Base-by-base conservation (phyloP, 1,140 invertebrate genomes). In the Trissolcus basalis region DNA sequence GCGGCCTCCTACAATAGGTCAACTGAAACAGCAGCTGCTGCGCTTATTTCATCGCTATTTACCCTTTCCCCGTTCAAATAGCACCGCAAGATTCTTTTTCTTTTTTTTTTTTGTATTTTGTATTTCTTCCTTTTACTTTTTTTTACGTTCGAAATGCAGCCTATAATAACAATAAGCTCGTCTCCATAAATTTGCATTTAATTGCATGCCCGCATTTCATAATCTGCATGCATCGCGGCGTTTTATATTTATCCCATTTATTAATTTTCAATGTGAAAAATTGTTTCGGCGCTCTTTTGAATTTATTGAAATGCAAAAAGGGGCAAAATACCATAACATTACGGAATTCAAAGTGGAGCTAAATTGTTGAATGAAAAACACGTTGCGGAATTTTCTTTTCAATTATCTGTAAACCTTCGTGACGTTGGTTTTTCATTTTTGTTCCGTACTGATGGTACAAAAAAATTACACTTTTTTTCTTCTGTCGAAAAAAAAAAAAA, bases 151-250 rank as follows among this genome's bases (percentile, higher is more conserved):
- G 51, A 74, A 67, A 68, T 51, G n/a, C 13, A 54, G 47, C 49
- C 63, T 67, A 61, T 67, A 73, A 73, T 73, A 73, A 67, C 50
- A 67, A 59, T 64, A 48, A 59, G 33, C 39, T 15, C 43, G 39
- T 10, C 54, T 64, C 48, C 48, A 65, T 61, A 67, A 61, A 73
- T 73, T 73, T 73, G 63, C 70, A 73, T 73, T 73, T 74, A 74
- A 74, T 74, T 73, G 50, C 15, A 61, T 49, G 39, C 33, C 33
- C 32, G 19, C 32, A 33, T 64, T 56, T 53, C 53, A 35, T 48
- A 48, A 44, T 44, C 12, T 56, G 8, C 14, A 19, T 10, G 32
- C 58, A 60, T 39, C 11, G 13, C 41, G 7, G n/a, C 9, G n/a
- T 39, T 39, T 56, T 45, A 27, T 33, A 13, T 33, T 12, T 33